Evolutionary conservation across 2,888 invertebrate species (phyloP).

Genomic region (Caenorhabditis sulstoni): DNA sequence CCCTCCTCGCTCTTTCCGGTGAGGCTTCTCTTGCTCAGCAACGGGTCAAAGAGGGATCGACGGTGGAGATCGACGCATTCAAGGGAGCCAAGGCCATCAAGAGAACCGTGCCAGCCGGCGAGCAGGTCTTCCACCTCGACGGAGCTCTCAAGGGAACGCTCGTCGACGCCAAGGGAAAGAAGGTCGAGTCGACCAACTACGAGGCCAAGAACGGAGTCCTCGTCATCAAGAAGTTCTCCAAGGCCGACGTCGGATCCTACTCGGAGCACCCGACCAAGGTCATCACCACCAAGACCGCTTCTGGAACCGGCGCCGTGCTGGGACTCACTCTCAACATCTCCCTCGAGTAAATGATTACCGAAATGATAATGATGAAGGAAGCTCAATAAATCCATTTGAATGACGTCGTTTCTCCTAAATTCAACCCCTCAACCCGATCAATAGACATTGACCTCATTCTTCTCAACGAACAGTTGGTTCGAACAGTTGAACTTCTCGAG

Average conservation of each 20-base stretch:
- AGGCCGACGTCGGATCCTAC: slow-evolving; percentile 52
- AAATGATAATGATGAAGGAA: too few relatives aligned
- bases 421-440: too few relatives aligned
- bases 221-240: slow-evolving; percentile 56
- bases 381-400: too few relatives aligned
- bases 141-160: slow-evolving; percentile 44
- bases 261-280: slow-evolving; percentile 26
- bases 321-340: slow-evolving; percentile 38
- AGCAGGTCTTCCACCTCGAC: slow-evolving; percentile 47
- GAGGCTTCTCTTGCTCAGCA: slow-evolving; percentile 42
- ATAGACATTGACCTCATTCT: too few relatives aligned
- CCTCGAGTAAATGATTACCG: slow-evolving; percentile 13
- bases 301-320: slow-evolving; percentile 41
- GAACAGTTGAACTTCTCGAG: too few relatives aligned
- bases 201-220: slow-evolving; percentile 38
- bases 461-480: too few relatives aligned
- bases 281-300: slow-evolving; percentile 25
- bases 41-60: slow-evolving; percentile 37
- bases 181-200: slow-evolving; percentile 48
- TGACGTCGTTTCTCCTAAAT: too few relatives aligned
- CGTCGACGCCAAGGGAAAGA: slow-evolving; percentile 44
- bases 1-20: slow-evolving; percentile 25
- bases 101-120: slow-evolving; percentile 36
- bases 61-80: slow-evolving; percentile 24
- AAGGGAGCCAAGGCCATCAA: slow-evolving; percentile 44